Evolutionary conservation across 2,113 vertebrate genomes (phyloP).

Genomic region (Micromys minutus): DNA sequence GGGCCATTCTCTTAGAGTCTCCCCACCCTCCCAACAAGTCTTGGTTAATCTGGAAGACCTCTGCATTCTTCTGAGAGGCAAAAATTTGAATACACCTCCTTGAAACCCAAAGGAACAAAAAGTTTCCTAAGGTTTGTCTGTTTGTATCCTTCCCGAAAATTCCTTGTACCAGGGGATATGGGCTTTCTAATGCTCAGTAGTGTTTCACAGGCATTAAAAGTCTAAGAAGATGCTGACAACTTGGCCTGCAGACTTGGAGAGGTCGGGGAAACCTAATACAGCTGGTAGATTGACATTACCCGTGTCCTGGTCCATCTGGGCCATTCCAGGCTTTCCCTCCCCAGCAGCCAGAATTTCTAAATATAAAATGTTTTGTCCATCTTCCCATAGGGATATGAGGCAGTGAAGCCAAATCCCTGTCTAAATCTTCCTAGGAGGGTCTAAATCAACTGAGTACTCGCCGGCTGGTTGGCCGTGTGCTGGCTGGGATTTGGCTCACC

Average conservation of each 20-base stretch:
- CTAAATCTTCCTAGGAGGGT: neutral
- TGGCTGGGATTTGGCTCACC: accelerated
- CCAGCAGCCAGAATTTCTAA: neutral
- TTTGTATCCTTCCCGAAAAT: neutral
- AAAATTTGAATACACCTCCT: neutral
- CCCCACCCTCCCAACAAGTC: neutral
- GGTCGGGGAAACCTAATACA: neutral
- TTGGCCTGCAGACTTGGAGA: accelerated
- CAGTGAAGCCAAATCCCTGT: too few relatives aligned
- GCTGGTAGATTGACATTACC: neutral
- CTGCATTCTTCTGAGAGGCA: neutral
- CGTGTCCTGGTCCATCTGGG: accelerated
- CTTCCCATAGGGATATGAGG: neutral
- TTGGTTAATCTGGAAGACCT: neutral
- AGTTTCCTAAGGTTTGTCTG: accelerated
- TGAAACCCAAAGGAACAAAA: neutral
- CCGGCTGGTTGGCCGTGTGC: accelerated
- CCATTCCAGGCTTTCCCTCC: too few relatives aligned
- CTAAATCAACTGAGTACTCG: accelerated
- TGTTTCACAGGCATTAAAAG: neutral
- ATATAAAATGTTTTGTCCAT: too few relatives aligned
- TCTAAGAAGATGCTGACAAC: accelerated
- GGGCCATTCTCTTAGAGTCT: neutral
- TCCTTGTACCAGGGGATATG: neutral
- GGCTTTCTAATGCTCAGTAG: neutral